phyloP scores from a whole-genome alignment of 92 coral and sea anemone species.

The Porites divaricata region DNA sequence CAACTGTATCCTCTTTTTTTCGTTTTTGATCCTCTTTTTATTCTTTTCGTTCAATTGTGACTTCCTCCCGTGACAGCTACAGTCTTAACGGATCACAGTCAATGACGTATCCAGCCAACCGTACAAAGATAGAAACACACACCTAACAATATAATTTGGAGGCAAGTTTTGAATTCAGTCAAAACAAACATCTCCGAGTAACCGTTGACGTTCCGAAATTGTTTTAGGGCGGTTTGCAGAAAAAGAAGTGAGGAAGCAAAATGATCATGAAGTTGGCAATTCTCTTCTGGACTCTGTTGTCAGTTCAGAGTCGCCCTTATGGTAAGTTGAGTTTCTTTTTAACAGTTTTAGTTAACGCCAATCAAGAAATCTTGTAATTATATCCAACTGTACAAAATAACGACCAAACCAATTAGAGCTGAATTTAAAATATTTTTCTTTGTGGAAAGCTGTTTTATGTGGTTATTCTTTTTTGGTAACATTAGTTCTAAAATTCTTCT shows the following conservation, averaged over 20 bases:
- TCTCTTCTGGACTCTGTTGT: not conserved
- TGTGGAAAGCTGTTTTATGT: too few species aligned
- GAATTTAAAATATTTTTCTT: too few species aligned
- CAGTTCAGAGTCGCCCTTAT: conserved; percentile 11
- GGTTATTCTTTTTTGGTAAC: too few species aligned
- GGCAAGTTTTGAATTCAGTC: conserved; percentile 5
- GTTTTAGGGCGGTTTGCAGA: too few species aligned
- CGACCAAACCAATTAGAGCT: too few species aligned
- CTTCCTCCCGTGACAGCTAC: not conserved
- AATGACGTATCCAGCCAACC: conserved; percentile 3
- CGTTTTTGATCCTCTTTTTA: too few species aligned
- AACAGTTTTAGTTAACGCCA: not conserved
- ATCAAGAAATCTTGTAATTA: too few species aligned
- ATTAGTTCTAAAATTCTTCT: too few species aligned
- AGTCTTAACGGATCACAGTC: not conserved
- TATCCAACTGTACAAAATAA: too few species aligned
- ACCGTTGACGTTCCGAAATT: conserved; percentile 1
- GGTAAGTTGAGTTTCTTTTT: conserved; percentile 11
- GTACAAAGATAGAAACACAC: not conserved
- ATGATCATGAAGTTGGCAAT: conserved; percentile 12
- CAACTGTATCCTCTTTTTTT: not conserved
- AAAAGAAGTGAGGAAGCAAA: not conserved
- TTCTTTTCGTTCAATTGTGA: not conserved
- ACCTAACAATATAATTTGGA: not conserved
- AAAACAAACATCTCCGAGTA: not conserved